These are phyloP conservation scores for Aphelocoma coerulescens DNA, from an alignment of 2,113 vertebrate genomes.

Conservation along the genomic window DNA sequence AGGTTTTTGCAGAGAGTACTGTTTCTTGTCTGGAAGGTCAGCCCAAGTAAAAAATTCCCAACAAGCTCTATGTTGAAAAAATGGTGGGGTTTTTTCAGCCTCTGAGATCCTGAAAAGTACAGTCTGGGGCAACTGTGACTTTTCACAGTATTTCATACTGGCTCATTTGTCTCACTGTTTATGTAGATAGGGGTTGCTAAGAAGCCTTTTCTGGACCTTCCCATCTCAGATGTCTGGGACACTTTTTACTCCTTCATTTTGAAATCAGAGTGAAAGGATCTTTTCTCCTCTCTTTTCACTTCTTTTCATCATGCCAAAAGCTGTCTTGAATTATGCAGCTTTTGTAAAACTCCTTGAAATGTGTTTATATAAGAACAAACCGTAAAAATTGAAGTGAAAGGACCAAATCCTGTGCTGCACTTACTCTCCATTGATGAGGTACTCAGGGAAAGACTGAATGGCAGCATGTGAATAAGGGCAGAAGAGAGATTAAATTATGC, in stretches of 20 bases:
- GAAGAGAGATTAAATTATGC: constrained; percentile 12
- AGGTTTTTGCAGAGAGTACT: not conserved
- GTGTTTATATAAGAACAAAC: constrained; percentile 39
- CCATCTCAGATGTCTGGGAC: not conserved
- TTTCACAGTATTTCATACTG: not conserved
- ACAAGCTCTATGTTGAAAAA: not conserved
- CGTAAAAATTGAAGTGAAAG: constrained; percentile 49
- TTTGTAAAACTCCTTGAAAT: constrained; percentile 45
- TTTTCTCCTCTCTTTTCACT: constrained; percentile 26
- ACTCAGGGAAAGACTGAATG: constrained; percentile 6
- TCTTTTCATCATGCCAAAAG: constrained; percentile 36
- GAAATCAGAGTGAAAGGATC: constrained; percentile 8
- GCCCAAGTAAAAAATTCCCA: not conserved
- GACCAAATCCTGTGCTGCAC: not conserved
- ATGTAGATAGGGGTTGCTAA: not conserved
- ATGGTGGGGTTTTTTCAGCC: accelerated
- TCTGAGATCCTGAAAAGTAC: not conserved
- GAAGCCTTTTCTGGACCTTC: constrained; percentile 2
- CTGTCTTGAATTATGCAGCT: constrained; percentile 38
- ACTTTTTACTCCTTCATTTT: not conserved
- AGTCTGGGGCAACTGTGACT: not conserved
- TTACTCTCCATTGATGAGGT: not conserved
- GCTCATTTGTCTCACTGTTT: not conserved
- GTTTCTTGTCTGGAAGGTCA: not conserved
- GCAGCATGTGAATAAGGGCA: constrained; percentile 9